phyloP scores from a whole-genome alignment of 1,140 invertebrate species.

The Orchesella cincta region DNA sequence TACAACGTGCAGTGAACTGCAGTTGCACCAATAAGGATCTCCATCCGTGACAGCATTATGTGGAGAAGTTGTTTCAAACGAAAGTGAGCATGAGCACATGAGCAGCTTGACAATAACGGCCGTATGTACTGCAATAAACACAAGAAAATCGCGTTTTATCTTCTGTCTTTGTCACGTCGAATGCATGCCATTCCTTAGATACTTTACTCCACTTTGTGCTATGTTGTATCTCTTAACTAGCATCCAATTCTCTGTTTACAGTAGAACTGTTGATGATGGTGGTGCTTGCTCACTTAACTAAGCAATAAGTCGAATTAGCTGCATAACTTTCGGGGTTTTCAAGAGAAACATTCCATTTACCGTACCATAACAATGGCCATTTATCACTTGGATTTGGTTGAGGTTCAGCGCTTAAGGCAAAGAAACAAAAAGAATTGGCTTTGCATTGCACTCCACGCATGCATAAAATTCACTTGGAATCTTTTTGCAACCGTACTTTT shows the following conservation, averaged over 20 bases:
- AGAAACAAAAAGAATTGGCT: neutral
- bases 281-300: no score
- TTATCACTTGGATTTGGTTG: constrained; percentile 12
- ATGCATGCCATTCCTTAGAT: no score
- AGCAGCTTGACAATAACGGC: no score
- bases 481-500: neutral
- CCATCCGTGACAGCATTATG: constrained; percentile 1
- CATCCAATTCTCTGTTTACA: no score
- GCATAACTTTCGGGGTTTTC: neutral
- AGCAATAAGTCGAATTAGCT: constrained; percentile 4
- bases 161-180: neutral
- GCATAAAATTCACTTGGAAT: neutral
- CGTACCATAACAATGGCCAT: neutral
- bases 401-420: neutral
- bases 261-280: no score
- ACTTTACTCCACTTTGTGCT: no score
- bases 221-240: no score
- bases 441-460: neutral
- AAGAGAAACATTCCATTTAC: constrained; percentile 16
- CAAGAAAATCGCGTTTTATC: no score
- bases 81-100: no score
- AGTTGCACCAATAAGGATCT: constrained; percentile 18
- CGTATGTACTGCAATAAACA: no score
- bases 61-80: neutral
- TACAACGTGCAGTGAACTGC: neutral